Base-by-base conservation (phyloP, 2,113 vertebrate genomes). In the Sebastes fasciatus region DNA sequence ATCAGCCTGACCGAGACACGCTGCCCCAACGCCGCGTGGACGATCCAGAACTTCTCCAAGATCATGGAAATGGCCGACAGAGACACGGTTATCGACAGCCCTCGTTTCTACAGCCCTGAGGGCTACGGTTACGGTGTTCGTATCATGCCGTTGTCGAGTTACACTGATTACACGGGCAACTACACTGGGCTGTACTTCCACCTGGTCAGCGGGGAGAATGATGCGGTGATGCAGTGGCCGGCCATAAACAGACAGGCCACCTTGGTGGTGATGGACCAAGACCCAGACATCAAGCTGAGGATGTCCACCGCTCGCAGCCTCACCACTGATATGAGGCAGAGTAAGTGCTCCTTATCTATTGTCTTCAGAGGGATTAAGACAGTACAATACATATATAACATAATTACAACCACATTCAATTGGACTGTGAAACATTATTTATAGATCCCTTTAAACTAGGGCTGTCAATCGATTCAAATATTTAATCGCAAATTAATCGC, bases 291-390 rank as follows among this genome's bases (percentile, higher is more conserved):
- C 65, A 91, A 88, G 19, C 86, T 94, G 6, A 96, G 97, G 91
- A 99, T 99, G 97, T 99, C 98, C 13, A 82, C 96, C 0, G 97
- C 93, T 54, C 92, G 87, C 79, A 96, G 95, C 84, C 95, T 98
- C 52, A 97, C 97, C 0, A 98, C 98, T 34, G 92, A 93, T 1
- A 91, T 94, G 85, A 86, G 70, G 10, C 7, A 0, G 2, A 82
- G 93, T 95, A 92, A 78, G 90, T 80, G 2, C 14, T 74, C 3
- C 10, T 54, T 48, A 21, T 65, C 17, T 1, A 6, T 9, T 62
- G 2, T 64, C 26, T 12, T 5, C 40, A 55, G 19, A n/a, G 5
- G 16, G 21, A 26, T 26, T 16, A 23, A 26, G 11, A 66, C 11
- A 66, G n/a, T 12, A 3, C 2, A 65, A 45, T n/a, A 48, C 46